Evolutionary conservation across 2,888 invertebrate species (phyloP), one percentile per base, ranked within the genome.

Genomic region (Hyposoter dolosus): DNA sequence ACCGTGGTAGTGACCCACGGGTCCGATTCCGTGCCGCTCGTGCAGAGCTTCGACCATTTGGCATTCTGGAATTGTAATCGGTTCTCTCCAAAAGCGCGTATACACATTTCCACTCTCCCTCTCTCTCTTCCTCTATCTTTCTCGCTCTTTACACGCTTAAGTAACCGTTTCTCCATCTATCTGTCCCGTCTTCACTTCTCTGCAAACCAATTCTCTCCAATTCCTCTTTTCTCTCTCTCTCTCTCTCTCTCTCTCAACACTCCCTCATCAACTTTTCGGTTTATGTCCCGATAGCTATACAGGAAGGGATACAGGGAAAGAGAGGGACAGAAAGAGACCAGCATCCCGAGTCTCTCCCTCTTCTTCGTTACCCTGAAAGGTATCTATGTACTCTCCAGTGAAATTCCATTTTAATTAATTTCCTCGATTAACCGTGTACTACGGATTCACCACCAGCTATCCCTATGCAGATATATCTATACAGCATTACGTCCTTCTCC

Each of bases 371-470:
- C 82, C 65, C 78, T 23, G 47, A 47, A 40, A 32, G 79, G 35
- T 43, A 60, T 71, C 47, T 45, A 80, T 83, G 76, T 50, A 75
- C 80, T 68, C 82, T 69, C 72, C 80, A 80, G 88, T 88, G 89
- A 90, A 87, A 93, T 92, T 92, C 93, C 92, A 89, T 92, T 93
- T 92, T 93, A 93, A 93, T 93, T 93, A 93, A 92, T 93, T 92
- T 90, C 90, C 89, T 84, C 84, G 85, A 87, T 88, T 86, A 86
- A 85, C 71, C 86, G 86, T 84, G 79, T 81, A 84, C 81, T 81
- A 84, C 81, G 85, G 78, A 85, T 88, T 85, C 81, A 68, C 78
- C 77, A 28, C 76, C 40, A 50, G 75, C 72, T 80, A 47, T 43
- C 32, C 35, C 45, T 68, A 76, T 63, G 45, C 53, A 50, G 60